A percentile compares a stretch with the other conserved stretches of the same genome.
Evolutionary conservation across 2,113 vertebrate genomes (phyloP).

Genomic region (Psilopogon haemacephalus): DNA sequence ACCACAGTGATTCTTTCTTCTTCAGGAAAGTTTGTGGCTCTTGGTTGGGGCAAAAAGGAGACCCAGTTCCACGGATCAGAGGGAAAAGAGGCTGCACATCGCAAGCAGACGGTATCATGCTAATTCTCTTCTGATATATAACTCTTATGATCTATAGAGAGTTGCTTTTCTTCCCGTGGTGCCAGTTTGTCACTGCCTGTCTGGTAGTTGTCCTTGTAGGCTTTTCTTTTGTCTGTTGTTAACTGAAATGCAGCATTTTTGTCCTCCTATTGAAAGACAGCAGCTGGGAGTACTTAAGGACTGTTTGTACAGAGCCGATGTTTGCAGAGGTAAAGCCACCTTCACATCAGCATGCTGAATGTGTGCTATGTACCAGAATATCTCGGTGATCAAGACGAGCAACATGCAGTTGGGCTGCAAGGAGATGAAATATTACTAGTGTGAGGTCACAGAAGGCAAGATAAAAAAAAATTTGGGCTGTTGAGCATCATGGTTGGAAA

Average conservation of each 20-base stretch:
- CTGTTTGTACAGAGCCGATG: background rate
- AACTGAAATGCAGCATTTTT: background rate
- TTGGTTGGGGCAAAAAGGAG: slow-evolving; percentile 98
- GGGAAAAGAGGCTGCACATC: slow-evolving; percentile 89
- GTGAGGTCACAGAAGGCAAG: background rate
- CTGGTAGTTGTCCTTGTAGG: background rate
- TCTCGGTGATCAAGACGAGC: background rate
- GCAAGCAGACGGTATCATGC: slow-evolving; percentile 73
- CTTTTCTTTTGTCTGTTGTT: background rate
- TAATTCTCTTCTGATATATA: background rate
- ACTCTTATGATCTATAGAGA: background rate
- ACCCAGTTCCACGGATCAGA: slow-evolving; percentile 97
- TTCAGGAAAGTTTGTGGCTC: slow-evolving; percentile 89
- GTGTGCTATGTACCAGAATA: background rate
- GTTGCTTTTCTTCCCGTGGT: background rate
- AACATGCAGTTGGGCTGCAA: background rate
- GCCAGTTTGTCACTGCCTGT: background rate
- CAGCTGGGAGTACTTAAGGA: background rate
- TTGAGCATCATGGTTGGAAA: background rate
- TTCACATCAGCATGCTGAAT: background rate
- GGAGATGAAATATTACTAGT: background rate
- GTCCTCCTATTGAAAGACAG: background rate
- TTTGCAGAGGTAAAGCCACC: background rate
- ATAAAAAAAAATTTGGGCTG: background rate
- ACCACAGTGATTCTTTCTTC: slow-evolving; percentile 1